Evolutionary conservation across 2,797 vertebrate genomes (phyloP).

Genomic region (Darevskia nairensis): DNA sequence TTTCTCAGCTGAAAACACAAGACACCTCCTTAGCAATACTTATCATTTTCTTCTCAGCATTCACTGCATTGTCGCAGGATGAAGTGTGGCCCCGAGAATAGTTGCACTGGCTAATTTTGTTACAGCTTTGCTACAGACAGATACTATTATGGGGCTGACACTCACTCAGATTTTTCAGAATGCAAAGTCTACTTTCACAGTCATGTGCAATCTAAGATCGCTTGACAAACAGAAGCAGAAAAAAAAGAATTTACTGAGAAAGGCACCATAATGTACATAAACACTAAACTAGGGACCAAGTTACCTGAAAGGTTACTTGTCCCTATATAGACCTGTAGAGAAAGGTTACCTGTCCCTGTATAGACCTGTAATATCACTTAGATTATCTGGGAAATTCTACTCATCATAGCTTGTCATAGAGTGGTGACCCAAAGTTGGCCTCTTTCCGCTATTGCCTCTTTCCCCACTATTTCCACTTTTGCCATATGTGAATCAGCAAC

Average conservation of each 20-base stretch:
- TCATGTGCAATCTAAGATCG: background rate
- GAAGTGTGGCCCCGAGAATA: background rate
- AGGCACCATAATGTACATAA: background rate
- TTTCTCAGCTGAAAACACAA: background rate
- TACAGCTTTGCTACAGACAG: constrained; percentile 7
- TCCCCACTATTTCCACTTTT: too few species aligned
- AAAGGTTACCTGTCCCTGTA: too few species aligned
- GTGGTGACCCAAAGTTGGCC: too few species aligned
- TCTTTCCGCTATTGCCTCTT: too few species aligned
- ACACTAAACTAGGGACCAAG: background rate
- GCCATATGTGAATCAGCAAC: too few species aligned
- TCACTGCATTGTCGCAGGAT: background rate
- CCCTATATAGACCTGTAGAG: too few species aligned
- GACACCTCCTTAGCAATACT: background rate
- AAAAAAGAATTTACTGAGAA: constrained; percentile 12
- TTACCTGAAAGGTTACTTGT: too few species aligned
- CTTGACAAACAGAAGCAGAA: background rate
- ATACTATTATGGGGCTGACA: background rate
- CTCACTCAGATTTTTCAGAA: constrained; percentile 26
- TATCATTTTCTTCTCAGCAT: background rate
- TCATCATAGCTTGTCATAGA: too few species aligned
- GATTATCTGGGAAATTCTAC: too few species aligned
- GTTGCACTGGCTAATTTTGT: accelerated
- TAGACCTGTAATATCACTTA: too few species aligned
- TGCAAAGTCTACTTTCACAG: constrained; percentile 1